Conservation (phyloP, 1,140 invertebrate genomes). For the Cotesia typhae region DNA sequence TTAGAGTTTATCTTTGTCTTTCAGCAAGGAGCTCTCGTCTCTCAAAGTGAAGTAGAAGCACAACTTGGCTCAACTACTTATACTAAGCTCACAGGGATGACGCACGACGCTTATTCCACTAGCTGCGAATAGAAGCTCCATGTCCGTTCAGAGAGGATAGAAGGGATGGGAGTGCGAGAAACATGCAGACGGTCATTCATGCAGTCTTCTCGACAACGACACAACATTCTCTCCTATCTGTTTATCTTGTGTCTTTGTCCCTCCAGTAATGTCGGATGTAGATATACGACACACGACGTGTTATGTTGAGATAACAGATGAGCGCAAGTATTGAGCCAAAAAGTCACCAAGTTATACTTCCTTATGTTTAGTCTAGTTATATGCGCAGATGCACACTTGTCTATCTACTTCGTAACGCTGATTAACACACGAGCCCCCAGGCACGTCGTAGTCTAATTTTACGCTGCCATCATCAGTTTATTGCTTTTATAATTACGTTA, state of each 20-base stretch:
- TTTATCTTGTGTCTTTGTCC: no score
- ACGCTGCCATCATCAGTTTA: constrained; percentile 2
- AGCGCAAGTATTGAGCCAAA: constrained; percentile 5
- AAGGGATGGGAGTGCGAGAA: constrained; percentile 2
- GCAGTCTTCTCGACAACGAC: constrained; percentile 29
- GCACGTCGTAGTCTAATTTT: constrained; percentile 33
- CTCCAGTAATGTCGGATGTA: no score
- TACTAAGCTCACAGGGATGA: constrained; percentile 8
- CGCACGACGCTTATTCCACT: constrained; percentile 10
- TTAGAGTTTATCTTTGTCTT: not conserved
- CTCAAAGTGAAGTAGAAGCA: not conserved
- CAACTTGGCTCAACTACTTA: constrained; percentile 8
- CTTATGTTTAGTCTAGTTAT: not conserved
- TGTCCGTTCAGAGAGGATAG: not conserved
- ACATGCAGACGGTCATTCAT: constrained; percentile 47
- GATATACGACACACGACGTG: constrained; percentile 1
- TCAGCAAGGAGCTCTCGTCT: not conserved
- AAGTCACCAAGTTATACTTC: constrained; percentile 6
- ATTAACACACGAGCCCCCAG: constrained; percentile 4
- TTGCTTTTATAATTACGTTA: constrained; percentile 31
- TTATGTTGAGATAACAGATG: not conserved
- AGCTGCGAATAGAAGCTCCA: not conserved
- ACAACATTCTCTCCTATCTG: constrained; percentile 4
- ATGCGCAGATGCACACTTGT: not conserved
- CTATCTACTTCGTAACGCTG: not conserved